phyloP scores from a whole-genome alignment of 2,113 vertebrate species.

The Sterrhoptilus dennistouni region DNA sequence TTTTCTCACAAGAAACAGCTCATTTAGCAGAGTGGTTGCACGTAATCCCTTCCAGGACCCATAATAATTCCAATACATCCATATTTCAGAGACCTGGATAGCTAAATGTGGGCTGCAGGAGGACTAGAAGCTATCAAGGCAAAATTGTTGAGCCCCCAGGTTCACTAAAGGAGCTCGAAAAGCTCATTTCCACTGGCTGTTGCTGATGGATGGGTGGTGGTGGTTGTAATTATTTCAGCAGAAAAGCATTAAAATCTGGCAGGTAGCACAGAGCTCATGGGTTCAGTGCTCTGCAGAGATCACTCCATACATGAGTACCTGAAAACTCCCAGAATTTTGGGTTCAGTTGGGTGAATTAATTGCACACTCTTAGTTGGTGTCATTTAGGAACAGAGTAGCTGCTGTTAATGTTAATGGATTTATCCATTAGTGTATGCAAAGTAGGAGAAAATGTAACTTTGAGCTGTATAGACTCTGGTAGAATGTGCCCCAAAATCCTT shows the following conservation, averaged over 20 bases:
- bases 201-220: neutral
- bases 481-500: neutral
- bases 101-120: neutral
- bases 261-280: neutral
- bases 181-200: neutral
- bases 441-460: neutral
- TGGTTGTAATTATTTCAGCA: neutral
- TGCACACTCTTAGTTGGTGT: neutral
- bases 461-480: neutral
- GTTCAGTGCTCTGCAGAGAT: neutral
- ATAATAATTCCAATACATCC: neutral
- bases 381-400: neutral
- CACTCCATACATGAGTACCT: rapidly evolving
- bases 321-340: neutral
- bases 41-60: neutral
- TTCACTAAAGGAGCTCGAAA: neutral
- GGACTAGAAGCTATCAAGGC: neutral
- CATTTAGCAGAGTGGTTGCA: neutral
- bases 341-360: neutral
- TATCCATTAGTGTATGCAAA: neutral
- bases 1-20: neutral
- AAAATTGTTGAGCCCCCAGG: neutral
- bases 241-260: neutral
- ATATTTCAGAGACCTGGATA: neutral
- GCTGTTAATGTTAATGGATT: neutral